Evolutionary conservation across 2,113 vertebrate species (phyloP).

Genomic region (Rattus rattus): DNA sequence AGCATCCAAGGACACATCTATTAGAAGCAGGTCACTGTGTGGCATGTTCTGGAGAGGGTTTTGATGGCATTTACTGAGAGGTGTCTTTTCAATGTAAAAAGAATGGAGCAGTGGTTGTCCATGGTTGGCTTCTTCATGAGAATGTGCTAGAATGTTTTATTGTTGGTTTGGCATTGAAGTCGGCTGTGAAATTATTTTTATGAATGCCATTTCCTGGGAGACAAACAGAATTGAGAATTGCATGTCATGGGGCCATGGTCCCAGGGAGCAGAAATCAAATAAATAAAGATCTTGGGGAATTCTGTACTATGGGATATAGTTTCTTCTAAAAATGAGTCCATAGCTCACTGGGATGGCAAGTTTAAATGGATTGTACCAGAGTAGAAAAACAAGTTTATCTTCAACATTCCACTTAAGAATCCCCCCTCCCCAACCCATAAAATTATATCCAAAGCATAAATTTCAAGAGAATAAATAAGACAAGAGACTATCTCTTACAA

Average conservation of each 20-base stretch:
- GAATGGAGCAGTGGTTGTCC: slow-evolving; percentile 60
- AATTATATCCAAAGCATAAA: slow-evolving; percentile 43
- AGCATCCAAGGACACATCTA: slow-evolving; percentile 25
- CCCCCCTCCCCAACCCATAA: background rate
- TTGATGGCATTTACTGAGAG: slow-evolving; percentile 73
- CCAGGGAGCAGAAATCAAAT: slow-evolving; percentile 76
- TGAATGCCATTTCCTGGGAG: slow-evolving; percentile 77
- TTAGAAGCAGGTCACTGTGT: slow-evolving; percentile 44
- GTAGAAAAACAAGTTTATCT: slow-evolving; percentile 72
- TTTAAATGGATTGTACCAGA: slow-evolving; percentile 74
- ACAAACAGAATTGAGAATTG: slow-evolving; percentile 74
- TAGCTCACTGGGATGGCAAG: slow-evolving; percentile 76
- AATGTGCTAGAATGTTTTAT: slow-evolving; percentile 77
- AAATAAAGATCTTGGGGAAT: slow-evolving; percentile 80
- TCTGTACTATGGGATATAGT: slow-evolving; percentile 77
- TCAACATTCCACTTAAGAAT: slow-evolving; percentile 74
- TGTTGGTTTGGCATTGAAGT: slow-evolving; percentile 77
- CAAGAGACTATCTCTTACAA: background rate
- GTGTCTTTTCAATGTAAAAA: slow-evolving; percentile 68
- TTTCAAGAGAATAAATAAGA: slow-evolving; percentile 60
- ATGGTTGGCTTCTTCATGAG: slow-evolving; percentile 47
- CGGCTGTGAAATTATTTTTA: slow-evolving; percentile 79
- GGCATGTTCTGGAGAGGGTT: slow-evolving; percentile 33
- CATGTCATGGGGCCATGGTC: slow-evolving; percentile 75
- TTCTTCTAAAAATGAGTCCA: slow-evolving; percentile 78